Percentiles rank a stretch among this genome's conserved stretches.
Conservation (phyloP, 2,888 invertebrate genomes). For the Andrena hattorfiana region DNA sequence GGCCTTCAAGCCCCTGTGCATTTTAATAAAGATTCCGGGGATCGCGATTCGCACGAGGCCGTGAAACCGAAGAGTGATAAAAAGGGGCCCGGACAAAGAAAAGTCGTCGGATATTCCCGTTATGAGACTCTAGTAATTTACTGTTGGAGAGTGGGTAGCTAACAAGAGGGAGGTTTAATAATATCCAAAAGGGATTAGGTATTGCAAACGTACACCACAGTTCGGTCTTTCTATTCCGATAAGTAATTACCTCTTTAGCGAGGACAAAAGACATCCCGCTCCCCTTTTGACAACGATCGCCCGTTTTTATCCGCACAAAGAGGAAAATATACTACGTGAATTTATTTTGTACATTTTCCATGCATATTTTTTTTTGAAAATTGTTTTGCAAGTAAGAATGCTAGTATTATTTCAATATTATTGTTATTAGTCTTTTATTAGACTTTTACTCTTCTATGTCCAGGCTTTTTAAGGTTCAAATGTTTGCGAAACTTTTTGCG, state of each 20-base stretch:
- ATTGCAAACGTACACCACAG: background rate
- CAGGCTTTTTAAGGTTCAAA: too few relatives aligned
- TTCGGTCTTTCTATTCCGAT: constrained; percentile 13
- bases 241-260: constrained; percentile 33
- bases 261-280: too few relatives aligned
- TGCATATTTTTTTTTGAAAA: too few relatives aligned
- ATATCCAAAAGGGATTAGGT: constrained; percentile 44
- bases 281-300: too few relatives aligned
- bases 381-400: too few relatives aligned
- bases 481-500: too few relatives aligned
- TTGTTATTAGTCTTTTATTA: too few relatives aligned
- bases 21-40: constrained; percentile 68
- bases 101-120: constrained; percentile 39
- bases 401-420: too few relatives aligned
- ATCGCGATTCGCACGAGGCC: constrained; percentile 53
- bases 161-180: constrained; percentile 22
- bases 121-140: constrained; percentile 60
- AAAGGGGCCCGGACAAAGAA: constrained; percentile 63
- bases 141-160: constrained; percentile 9
- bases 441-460: too few relatives aligned
- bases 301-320: too few relatives aligned
- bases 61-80: constrained; percentile 67
- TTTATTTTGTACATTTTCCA: too few relatives aligned
- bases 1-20: constrained; percentile 58
- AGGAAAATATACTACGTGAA: too few relatives aligned